Conservation (phyloP, 2,113 vertebrate genomes). For the Laticauda colubrina region DNA sequence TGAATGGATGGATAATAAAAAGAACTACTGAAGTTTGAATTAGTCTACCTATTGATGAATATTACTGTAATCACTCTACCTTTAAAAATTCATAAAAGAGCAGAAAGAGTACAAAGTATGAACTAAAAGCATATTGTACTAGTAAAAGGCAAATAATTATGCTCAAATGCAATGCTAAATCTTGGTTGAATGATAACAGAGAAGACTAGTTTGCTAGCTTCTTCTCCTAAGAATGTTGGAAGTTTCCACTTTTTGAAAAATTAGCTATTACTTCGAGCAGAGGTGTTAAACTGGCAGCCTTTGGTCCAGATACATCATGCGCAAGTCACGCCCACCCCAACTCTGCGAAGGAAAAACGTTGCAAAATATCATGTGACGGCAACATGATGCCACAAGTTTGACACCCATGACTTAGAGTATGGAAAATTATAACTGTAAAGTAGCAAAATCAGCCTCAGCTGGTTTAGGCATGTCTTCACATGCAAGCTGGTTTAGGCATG, state of each 20-base stretch:
- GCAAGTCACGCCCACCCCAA: no score
- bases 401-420: background rate
- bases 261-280: background rate
- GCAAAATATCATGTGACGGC: no score
- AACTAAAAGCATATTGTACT: background rate
- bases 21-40: background rate
- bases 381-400: no score
- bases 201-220: background rate
- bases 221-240: background rate
- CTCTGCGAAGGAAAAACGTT: no score
- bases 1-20: no score
- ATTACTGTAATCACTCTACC: background rate
- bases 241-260: background rate
- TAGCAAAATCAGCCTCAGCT: background rate
- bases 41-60: background rate
- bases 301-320: accelerated
- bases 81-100: background rate
- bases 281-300: no score
- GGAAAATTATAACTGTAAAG: background rate
- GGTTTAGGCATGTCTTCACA: background rate
- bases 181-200: background rate
- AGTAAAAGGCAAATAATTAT: background rate
- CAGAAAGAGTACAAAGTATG: background rate
- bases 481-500: background rate
- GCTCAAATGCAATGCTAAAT: background rate